These are phyloP conservation scores for Fulica atra DNA, from an alignment of 2,113 vertebrate genomes.

Conservation along the genomic window DNA sequence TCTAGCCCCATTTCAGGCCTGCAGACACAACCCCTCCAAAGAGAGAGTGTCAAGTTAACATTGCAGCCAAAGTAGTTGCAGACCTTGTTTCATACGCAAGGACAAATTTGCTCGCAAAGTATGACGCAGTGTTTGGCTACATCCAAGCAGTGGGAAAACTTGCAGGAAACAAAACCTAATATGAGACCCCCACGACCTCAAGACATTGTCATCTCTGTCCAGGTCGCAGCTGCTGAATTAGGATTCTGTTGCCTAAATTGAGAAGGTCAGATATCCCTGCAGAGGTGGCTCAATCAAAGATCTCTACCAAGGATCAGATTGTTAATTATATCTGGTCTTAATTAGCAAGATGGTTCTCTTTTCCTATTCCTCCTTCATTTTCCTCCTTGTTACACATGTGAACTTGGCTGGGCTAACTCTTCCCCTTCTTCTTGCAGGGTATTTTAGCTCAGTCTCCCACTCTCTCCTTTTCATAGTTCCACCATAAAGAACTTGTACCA, in stretches of 20 bases:
- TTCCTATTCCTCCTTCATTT: background rate
- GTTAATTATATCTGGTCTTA: background rate
- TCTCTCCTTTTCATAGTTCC: background rate
- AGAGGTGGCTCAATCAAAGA: background rate
- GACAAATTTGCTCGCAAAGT: background rate
- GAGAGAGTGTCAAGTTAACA: rapidly evolving
- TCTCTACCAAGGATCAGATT: background rate
- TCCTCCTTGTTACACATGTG: background rate
- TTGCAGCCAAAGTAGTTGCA: background rate
- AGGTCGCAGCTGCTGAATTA: background rate
- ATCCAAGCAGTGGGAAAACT: background rate
- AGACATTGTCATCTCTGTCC: background rate
- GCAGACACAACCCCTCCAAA: background rate
- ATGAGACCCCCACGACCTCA: background rate
- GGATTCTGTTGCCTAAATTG: background rate
- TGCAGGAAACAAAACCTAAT: background rate
- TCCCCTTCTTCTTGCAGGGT: rapidly evolving
- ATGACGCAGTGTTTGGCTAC: background rate
- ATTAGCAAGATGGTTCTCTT: background rate
- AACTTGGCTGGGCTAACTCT: background rate
- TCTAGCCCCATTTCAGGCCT: background rate
- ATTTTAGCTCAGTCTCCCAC: background rate
- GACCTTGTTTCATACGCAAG: background rate
- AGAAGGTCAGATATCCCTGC: background rate
- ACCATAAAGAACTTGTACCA: background rate